Percentiles rank a stretch among this genome's conserved stretches.
phyloP scores from a whole-genome alignment of 92 coral and sea anemone species.

The Parazoanthus darwini region DNA sequence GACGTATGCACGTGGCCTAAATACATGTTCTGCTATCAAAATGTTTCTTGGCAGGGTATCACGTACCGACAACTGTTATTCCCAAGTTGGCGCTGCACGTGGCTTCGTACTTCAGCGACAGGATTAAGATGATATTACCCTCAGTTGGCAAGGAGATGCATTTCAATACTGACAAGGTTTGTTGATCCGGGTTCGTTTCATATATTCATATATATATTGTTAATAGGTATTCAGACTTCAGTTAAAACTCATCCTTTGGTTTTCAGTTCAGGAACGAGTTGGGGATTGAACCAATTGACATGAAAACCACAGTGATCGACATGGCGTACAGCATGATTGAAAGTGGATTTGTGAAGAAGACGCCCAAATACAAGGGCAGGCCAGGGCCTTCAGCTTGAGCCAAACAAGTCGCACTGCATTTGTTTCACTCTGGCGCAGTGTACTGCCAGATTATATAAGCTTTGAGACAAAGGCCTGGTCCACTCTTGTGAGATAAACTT shows the following conservation, averaged over 20 bases:
- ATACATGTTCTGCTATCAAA: too few relatives aligned
- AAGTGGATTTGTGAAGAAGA: constrained; percentile 84
- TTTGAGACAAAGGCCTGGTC: too few relatives aligned
- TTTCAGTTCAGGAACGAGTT: constrained; percentile 75
- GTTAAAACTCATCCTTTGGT: neutral
- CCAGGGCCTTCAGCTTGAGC: constrained; percentile 40
- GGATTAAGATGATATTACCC: constrained; percentile 73
- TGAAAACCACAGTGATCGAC: constrained; percentile 73
- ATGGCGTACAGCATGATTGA: constrained; percentile 97
- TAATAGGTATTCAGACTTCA: too few relatives aligned
- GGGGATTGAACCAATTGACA: constrained; percentile 71
- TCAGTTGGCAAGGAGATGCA: constrained; percentile 64
- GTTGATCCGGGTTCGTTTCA: neutral
- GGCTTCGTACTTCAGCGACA: constrained; percentile 65
- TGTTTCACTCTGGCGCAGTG: too few relatives aligned
- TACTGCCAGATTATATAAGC: too few relatives aligned
- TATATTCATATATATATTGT: neutral
- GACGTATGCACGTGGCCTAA: neutral
- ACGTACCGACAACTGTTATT: constrained; percentile 70
- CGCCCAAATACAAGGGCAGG: constrained; percentile 65
- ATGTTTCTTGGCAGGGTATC: constrained; percentile 72
- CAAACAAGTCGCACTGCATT: too few relatives aligned
- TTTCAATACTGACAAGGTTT: constrained; percentile 77
- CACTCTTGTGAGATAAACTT: too few relatives aligned
- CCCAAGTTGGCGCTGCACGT: constrained; percentile 78